Evolutionary conservation across 2,888 invertebrate species (phyloP), one percentile per base, ranked within the genome.

Genomic region (Brenthis daphne): DNA sequence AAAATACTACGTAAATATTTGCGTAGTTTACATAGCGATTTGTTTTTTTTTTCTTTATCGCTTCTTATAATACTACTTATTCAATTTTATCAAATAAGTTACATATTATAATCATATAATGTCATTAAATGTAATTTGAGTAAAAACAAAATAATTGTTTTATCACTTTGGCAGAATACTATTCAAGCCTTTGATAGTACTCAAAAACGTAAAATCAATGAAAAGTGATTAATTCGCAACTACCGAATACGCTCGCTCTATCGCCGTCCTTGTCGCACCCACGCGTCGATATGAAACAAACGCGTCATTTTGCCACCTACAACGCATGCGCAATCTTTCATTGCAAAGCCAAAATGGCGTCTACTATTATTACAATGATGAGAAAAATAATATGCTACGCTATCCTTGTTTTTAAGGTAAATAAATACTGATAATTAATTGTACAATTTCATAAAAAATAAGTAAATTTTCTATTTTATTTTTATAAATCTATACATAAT

Each of bases 321-420:
- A 64, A 63, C 66, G 69, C 71, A 67, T 69, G 60, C 69, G 60
- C 67, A 60, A 61, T 72, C 60, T 48, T 37, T 67, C 54, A 66
- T 71, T 81, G 83, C 86, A 85, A 43, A 43, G 37, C 37, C 8
- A 43, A 86, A 84, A 86, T 85, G 85, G 85, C 86, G 79, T 80
- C 81, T 51, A 69, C 57, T 64, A 69, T 67, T 67, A 61, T 61
- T 67, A 61, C 56, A 56, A 54, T 57, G 43, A 37, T 50, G 12
- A 57, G 53, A 65, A 64, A 55, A 56, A 20, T 57, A 20, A 20
- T 3, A 11, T 43, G 37, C 29, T 20, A 56, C 24, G 43, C 48
- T 33, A 50, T 29, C 29, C 16, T 20, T 56, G 43, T 48, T 24
- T 24, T 47, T 24, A 14, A 58, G 24, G 12, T 11, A 33, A 29